Conservation (phyloP, 2,113 vertebrate species). For the Leucosticte australis region DNA sequence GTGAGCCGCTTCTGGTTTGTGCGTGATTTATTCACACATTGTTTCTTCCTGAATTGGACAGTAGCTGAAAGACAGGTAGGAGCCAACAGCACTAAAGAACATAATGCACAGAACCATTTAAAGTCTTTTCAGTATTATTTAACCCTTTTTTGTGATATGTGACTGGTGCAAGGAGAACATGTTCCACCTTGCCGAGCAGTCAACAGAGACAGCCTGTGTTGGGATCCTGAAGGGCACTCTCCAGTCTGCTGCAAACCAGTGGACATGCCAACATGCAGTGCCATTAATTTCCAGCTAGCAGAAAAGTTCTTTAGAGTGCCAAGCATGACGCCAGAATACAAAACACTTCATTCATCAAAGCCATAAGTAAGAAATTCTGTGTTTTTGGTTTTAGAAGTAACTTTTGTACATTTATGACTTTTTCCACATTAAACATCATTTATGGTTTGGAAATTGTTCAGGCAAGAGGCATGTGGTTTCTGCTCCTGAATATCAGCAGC, state of each 20-base stretch:
- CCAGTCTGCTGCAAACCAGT: not conserved
- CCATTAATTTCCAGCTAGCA: conserved; percentile 44
- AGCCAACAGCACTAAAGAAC: not conserved
- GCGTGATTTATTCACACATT: not conserved
- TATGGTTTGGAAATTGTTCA: conserved; percentile 67
- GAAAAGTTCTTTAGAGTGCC: conserved; percentile 8
- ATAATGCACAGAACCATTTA: not conserved
- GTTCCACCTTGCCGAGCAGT: not conserved
- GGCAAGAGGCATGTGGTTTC: conserved; percentile 52
- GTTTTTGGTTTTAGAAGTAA: conserved; percentile 55
- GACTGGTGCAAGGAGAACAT: not conserved
- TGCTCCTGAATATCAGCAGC: conserved; percentile 25
- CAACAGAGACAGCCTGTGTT: not conserved
- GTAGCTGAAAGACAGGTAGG: not conserved
- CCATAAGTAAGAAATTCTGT: conserved; percentile 41
- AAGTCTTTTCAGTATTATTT: not conserved
- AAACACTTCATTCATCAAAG: conserved; percentile 66
- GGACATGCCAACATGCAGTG: not conserved
- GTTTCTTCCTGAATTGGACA: not conserved
- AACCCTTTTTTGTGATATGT: not conserved
- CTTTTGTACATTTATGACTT: conserved; percentile 60
- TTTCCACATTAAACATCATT: conserved; percentile 66
- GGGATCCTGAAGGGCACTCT: not conserved
- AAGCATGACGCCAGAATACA: conserved; percentile 40
- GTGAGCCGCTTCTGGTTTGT: not conserved